Conservation (phyloP, 2,888 invertebrate genomes). For the Polydrusus tereticollis region DNA sequence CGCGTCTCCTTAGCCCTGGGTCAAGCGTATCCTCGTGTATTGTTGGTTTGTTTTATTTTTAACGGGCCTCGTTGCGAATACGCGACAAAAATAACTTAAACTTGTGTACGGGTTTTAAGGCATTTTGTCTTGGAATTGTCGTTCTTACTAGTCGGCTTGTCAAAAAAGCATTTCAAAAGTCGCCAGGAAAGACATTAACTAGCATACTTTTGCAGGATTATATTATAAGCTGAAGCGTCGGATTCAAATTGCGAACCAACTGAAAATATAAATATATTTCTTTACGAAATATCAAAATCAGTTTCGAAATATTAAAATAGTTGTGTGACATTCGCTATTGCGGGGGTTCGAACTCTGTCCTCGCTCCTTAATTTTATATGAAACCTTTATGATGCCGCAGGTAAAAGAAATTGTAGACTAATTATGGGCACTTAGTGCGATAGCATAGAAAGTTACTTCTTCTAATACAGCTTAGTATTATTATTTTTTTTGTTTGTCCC, state of each 20-base stretch:
- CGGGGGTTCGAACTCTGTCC: slow-evolving; percentile 8
- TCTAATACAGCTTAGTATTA: too few species aligned
- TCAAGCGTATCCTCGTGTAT: slow-evolving; percentile 4
- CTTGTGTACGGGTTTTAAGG: background rate
- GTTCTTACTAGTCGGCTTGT: background rate
- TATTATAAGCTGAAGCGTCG: background rate
- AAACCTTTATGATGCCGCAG: slow-evolving; percentile 7
- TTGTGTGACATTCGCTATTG: background rate
- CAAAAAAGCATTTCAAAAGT: background rate
- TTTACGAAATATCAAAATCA: background rate
- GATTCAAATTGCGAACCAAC: background rate
- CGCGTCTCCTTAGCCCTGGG: slow-evolving; percentile 20
- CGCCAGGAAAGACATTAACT: background rate
- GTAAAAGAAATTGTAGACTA: background rate
- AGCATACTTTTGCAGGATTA: background rate
- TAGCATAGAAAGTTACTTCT: too few species aligned
- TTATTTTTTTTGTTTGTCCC: too few species aligned
- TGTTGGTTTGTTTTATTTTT: slow-evolving; percentile 8
- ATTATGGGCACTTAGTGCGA: background rate
- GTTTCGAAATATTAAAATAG: background rate
- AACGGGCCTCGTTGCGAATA: background rate
- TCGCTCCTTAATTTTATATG: background rate
- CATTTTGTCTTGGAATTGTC: background rate
- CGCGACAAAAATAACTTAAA: slow-evolving; percentile 11
- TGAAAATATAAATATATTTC: background rate